These are phyloP conservation scores for Esox lucius DNA, from an alignment of 2,797 vertebrate genomes.

Conservation along the genomic window DNA sequence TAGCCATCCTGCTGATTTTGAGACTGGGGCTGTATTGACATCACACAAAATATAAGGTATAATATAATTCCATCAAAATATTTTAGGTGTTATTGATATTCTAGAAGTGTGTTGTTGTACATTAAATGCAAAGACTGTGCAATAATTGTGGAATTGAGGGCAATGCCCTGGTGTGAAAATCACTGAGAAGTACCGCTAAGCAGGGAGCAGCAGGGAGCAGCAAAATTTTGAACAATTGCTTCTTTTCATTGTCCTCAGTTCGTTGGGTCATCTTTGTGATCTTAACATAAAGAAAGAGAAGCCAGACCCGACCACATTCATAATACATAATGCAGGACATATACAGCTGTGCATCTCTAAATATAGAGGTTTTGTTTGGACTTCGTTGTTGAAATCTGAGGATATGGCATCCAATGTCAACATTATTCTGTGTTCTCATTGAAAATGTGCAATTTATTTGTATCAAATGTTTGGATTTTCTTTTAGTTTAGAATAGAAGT, in stretches of 20 bases:
- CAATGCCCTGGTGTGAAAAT: slow-evolving; percentile 22
- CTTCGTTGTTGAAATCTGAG: slow-evolving; percentile 22
- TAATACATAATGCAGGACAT: slow-evolving; percentile 39
- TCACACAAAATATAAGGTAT: background rate
- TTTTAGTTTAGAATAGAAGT: background rate
- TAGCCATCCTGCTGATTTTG: background rate
- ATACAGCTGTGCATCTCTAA: slow-evolving; percentile 23
- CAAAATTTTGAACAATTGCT: slow-evolving; percentile 23
- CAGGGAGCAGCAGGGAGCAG: slow-evolving; percentile 39
- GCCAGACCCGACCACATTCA: slow-evolving; percentile 46
- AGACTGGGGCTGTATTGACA: background rate
- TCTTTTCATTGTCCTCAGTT: slow-evolving; percentile 26
- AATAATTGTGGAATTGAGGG: slow-evolving; percentile 26
- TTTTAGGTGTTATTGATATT: background rate
- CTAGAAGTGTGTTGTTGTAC: background rate
- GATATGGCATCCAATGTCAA: background rate
- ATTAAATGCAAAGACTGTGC: slow-evolving; percentile 8
- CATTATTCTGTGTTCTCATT: background rate
- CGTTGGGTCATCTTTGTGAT: slow-evolving; percentile 29
- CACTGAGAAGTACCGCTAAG: slow-evolving; percentile 40
- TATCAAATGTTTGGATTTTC: background rate
- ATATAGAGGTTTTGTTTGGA: slow-evolving; percentile 47
- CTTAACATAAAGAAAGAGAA: slow-evolving; percentile 1
- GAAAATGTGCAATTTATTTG: background rate
- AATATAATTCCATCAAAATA: too few species aligned